Evolutionary conservation across 2,113 vertebrate genomes (phyloP), one percentile per base, ranked within the genome.

Genomic region (Ceuthmochares aereus): DNA sequence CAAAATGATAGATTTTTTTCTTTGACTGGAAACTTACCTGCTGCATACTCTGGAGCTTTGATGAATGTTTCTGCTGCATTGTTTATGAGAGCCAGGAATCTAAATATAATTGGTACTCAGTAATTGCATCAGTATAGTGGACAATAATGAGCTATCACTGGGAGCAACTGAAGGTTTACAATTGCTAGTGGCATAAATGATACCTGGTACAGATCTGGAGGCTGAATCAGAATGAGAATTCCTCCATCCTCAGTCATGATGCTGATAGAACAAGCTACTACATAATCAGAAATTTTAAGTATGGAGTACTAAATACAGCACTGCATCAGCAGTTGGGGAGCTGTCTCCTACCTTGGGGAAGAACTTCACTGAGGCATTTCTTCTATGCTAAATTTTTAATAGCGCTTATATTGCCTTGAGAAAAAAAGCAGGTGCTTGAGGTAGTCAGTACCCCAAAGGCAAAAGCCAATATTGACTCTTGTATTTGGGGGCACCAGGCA

Each of bases 1-100:
- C 87, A 92, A 89, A 93, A 92, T 77, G 75, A 72, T 10, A 93
- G 73, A 60, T 68, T 49, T 74, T 80, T 96, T 84, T 63, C 59
- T 79, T 87, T 81, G 59, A 79, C 64, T 91, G 45, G 34, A 73
- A 78, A 87, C 88, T 95, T 91, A 98, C 98, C 97, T 96, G 96
- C 90, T 75, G 95, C 93, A 80, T 97, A 96, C 47, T 95, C 90
- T 34, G 96, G 95, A 80, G 97, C 97, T 59, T 91, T 96, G 95
- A 98, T 98, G 49, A 85, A 88, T 52, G 97, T 97, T 30, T 97
- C 49, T 98, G 92, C n/a, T 86, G 80, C 6, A 67, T 63, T 91
- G 79, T 45, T 18, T 70, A 70, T 96, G 96, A 29, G 54, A 55
- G 40, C 56, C 59, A 30, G 73, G 91, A 47, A 97, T 97, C 13